Evolutionary conservation across 2,888 invertebrate species (phyloP), one percentile per base, ranked within the genome.

Genomic region (Melolontha melolontha): DNA sequence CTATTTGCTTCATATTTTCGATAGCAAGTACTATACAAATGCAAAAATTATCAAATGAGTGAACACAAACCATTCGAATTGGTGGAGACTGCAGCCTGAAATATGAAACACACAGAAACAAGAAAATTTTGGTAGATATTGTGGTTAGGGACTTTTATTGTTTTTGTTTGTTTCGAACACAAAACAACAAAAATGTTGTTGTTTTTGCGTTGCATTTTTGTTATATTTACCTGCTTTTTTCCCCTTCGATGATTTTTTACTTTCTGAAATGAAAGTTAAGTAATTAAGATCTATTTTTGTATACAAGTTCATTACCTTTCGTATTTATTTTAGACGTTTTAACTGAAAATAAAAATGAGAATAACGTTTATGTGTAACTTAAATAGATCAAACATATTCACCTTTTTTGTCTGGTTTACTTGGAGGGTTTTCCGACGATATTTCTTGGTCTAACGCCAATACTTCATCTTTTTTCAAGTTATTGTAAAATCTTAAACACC

Each of bases 401-500:
- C 47, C 64, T 54, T 42, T 55, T 14, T 70, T 65, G 10, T 11
- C 54, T 34, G n/a, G 4, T 54, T 51, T 42, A 64, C 66, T 42
- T 71, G 69, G 4, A 70, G 47, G 5, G 22, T 4, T 22, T 22
- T 22, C 22, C 22, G 22, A 4, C 1, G 22, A 22, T n/a, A n/a
- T n/a, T 22, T 22, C 22, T 22, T 22, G 1, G 4, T 22, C 22
- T 70, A 29, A 22, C 69, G 72, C 22, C 72, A 71, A 5, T 69
- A 10, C 34, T 29, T 66, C 49, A 6, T 22, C 17, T 40, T 47
- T 64, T 42, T 64, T 54, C n/a, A 64, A 79, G 6, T 75, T 73
- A 65, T 78, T 77, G 1, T 81, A 74, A 29, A 80, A 71, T 72
- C 77, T 80, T 6, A 82, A 72, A 47, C 76, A 80, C 68, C 75